Evolutionary conservation across 2,797 vertebrate genomes (phyloP), one percentile per base, ranked within the genome.

Genomic region (Aldrovandia affinis): DNA sequence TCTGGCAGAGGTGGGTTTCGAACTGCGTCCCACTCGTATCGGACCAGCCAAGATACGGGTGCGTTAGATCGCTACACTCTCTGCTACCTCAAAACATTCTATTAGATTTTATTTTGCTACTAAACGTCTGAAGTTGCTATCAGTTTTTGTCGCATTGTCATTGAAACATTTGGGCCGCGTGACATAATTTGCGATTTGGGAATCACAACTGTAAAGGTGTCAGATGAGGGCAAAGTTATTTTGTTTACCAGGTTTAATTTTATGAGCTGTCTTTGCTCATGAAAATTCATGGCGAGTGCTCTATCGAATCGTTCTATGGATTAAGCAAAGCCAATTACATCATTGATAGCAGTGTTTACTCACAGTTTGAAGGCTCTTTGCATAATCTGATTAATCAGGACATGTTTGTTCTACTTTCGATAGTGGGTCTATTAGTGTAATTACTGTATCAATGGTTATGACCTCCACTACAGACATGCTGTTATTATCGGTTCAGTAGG

Each of bases 391-490:
- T 75, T 75, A 42, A 70, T 42, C 33, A 44, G 36, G 20, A 22
- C 18, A 44, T 47, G 42, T 12, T 39, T 77, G 1, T 77, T 22
- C 42, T 44, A 18, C 4, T 73, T 22, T 42, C 68, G 39, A 8
- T 73, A 39, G 73, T 77, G 10, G 73, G 39, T 47, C 22, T 77
- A 47, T 44, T 42, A n/a, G 42, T 77, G 20, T 25, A 77, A 77
- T 77, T n/a, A 77, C 7, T 44, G 42, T 77, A n/a, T 70, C 47
- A 77, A 47, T 77, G 20, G 22, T 77, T 77, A n/a, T 77, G 42
- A 77, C 73, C 73, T 47, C 42, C 47, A 25, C 39, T 44, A 14
- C 25, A 73, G 68, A 33, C 36, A 73, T 22, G 42, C 42, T 77
- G 42, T n/a, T 25, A 42, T 75, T 39, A 20, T 10, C 4, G 39